Evolutionary conservation across 2,113 vertebrate genomes (phyloP).

Genomic region (Panthera uncia): DNA sequence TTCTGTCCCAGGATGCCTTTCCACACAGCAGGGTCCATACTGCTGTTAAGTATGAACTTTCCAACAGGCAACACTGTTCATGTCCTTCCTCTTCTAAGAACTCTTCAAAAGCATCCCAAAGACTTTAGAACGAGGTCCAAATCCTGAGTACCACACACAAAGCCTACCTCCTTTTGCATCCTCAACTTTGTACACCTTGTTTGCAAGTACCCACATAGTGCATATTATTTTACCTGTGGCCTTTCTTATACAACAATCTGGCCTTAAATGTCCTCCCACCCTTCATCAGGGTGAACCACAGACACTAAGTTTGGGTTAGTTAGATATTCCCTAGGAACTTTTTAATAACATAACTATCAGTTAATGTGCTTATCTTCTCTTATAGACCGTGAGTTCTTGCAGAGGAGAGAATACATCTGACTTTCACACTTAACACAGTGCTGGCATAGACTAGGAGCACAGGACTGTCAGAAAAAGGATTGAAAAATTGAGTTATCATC

Average conservation of each 20-base stretch:
- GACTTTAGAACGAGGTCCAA: not conserved
- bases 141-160: not conserved
- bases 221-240: not conserved
- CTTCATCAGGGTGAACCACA: not conserved
- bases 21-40: not conserved
- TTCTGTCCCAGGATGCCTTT: not conserved
- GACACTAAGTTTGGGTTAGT: not conserved
- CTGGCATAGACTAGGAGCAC: not conserved
- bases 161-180: not conserved
- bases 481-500: not conserved
- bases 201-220: not conserved
- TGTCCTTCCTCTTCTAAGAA: not conserved
- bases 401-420: not conserved
- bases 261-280: not conserved
- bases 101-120: not conserved
- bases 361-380: not conserved
- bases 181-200: no score
- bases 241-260: not conserved
- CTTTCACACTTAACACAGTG: not conserved
- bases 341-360: not conserved
- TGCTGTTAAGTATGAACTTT: not conserved
- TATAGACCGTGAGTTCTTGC: not conserved
- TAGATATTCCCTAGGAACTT: not conserved
- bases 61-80: not conserved
- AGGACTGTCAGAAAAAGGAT: not conserved